Evolutionary conservation across 2,797 vertebrate species (phyloP), one percentile per base, ranked within the genome.

Genomic region (Galago senegalensis): DNA sequence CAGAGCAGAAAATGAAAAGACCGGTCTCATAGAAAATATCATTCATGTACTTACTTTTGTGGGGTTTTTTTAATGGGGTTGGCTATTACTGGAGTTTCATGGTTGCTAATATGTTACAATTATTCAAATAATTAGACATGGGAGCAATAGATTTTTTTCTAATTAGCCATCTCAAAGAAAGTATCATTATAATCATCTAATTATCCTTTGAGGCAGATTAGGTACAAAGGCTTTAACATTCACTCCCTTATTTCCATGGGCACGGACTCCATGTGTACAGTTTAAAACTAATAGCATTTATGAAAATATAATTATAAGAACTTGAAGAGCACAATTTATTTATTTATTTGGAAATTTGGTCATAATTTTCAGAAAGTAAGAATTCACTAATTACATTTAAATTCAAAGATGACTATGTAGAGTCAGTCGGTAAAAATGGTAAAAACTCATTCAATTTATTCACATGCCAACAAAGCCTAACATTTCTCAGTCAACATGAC

Each of bases 91-190:
- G 87, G 95, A 97, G 97, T 97, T 97, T 96, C 89, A 69, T 91
- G 14, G 49, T 93, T 97, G 69, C 79, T 97, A 98, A 97, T 97
- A 98, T 69, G 58, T 97, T 98, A 98, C 97, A 96, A 98, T 98
- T 98, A 98, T 89, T 98, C 92, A 98, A 98, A 98, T 97, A 98
- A 98, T 98, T 97, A 98, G 97, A 93, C 93, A 97, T 97, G 94
- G 97, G 97, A 98, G 98, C 95, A 98, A 98, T 90, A 98, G 82
- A 96, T 95, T 96, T 98, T 98, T 98, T 98, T 98, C 92, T 96
- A 99, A 99, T 99, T 98, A 99, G 97, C 96, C 97, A 97, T 96
- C 98, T 98, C 98, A 98, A 98, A 98, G 92, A 88, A 98, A 99
- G 93, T 96, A 92, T 89, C 85, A 98, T 98, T 98, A 96, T 97